Conservation (phyloP, 2,797 vertebrate species). For the Thamnophis elegans region DNA sequence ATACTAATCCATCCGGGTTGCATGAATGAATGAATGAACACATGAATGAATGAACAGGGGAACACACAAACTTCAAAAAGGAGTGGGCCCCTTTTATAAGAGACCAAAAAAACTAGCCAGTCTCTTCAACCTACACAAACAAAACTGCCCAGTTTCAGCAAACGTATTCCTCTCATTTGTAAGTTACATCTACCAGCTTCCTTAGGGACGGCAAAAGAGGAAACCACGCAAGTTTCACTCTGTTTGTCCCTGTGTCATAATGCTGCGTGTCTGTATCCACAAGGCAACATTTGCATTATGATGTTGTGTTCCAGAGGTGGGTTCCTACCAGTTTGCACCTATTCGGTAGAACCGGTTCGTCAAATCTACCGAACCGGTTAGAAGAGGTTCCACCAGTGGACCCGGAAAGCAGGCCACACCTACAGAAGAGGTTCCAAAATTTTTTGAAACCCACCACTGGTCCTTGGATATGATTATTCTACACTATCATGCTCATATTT, state of each 20-base stretch:
- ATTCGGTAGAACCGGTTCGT: too few relatives aligned
- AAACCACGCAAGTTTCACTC: not conserved
- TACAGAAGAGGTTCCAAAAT: too few relatives aligned
- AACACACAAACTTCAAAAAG: conserved; percentile 45
- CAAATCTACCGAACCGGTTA: too few relatives aligned
- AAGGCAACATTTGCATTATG: not conserved
- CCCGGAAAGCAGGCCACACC: too few relatives aligned
- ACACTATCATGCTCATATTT: too few relatives aligned
- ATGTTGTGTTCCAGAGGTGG: too few relatives aligned
- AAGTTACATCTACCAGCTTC: not conserved
- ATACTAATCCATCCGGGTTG: conserved; percentile 30
- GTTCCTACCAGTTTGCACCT: too few relatives aligned
- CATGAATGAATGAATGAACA: conserved; percentile 14
- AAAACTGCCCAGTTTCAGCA: conserved; percentile 38
- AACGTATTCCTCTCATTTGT: conserved; percentile 40
- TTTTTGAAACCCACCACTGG: too few relatives aligned
- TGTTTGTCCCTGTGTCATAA: not conserved
- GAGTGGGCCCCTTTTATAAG: conserved; percentile 2
- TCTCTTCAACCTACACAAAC: not conserved
- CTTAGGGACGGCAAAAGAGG: not conserved
- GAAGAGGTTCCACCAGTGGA: too few relatives aligned
- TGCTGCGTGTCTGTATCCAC: not conserved
- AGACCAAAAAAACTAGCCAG: not conserved
- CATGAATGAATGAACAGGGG: conserved; percentile 26
- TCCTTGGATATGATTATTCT: too few relatives aligned